Evolutionary conservation across 2,797 vertebrate species (phyloP).

Genomic region (Coendou prehensilis): DNA sequence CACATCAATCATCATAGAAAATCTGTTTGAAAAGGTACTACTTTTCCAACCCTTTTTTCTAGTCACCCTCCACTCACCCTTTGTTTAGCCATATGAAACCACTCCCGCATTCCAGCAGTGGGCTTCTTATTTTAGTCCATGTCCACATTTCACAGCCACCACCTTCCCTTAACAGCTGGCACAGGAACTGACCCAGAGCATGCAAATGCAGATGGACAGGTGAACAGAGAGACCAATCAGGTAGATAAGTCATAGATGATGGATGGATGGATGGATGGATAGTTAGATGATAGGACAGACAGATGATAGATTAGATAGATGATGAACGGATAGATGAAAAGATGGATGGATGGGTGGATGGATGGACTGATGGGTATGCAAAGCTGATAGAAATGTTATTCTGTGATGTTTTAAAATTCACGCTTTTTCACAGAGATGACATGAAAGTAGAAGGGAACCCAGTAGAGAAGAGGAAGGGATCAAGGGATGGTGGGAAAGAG

Average conservation of each 20-base stretch:
- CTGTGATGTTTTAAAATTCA: neutral
- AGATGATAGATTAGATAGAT: neutral
- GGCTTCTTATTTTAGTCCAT: neutral
- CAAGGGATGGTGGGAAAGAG: neutral
- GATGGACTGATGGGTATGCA: neutral
- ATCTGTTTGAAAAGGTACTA: neutral
- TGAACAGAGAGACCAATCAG: neutral
- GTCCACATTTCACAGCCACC: neutral
- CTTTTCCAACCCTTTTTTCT: neutral
- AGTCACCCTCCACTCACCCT: neutral
- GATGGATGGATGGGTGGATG: neutral
- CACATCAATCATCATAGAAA: neutral
- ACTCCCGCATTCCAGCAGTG: neutral
- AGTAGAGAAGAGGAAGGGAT: neutral
- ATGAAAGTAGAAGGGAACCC: neutral
- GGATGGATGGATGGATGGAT: no score
- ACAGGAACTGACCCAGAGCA: neutral
- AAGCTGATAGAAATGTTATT: neutral
- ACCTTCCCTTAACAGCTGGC: neutral
- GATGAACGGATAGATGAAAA: no score
- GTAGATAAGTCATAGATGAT: neutral
- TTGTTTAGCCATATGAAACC: neutral
- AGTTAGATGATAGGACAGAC: no score
- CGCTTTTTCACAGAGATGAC: neutral
- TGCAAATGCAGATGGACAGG: neutral